Base-by-base conservation (phyloP, 2,113 vertebrate genomes). In the Nyctibius bracteatus region DNA sequence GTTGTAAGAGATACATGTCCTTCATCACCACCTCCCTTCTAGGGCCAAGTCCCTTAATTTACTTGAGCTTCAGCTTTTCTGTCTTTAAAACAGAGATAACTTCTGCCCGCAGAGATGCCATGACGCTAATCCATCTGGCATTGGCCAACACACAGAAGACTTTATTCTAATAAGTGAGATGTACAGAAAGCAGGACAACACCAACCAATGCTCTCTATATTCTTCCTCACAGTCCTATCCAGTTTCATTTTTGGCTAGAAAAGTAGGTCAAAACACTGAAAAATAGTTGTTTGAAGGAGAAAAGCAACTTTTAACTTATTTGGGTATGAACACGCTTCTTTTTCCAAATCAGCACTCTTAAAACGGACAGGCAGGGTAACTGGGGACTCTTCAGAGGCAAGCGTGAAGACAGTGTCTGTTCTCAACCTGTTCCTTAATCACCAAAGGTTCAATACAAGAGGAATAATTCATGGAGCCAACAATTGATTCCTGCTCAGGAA, bases 241-340 rank as follows among this genome's bases (percentile, higher is more conserved):
- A 81, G 86, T 63, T 96, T 92, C 81, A 79, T 52, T 96, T 85
- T 75, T 84, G 54, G 24, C 57, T 81, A 39, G 59, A 67, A 87
- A 96, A 96, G 81, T 92, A 95, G 93, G 95, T 92, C 94, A 94
- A 78, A 89, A n/a, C 24, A 74, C 44, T 70, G 59, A 89, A 74
- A 47, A 92, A 58, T 44, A 78, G 23, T 66, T 74, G 10, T 83
- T 58, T 55, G 63, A 92, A 55, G 24, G n/a, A 30, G 12, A 30
- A 88, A 92, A 77, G 43, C 58, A 74, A 55, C 59, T 86, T 94
- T 41, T 49, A 84, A 79, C n/a, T 67, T 79, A 24, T 78, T 62
- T 79, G 35, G 61, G 21, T 55, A 89, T 19, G 81, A 94, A 67
- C 5, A 78, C 12, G 0, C 1, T 49, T 7, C n/a, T 62, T 78